Percentiles rank a stretch among this genome's conserved stretches.
These are phyloP conservation scores for Mormoops blainvillei DNA, from an alignment of 2,113 vertebrate genomes.

Conservation along the genomic window DNA sequence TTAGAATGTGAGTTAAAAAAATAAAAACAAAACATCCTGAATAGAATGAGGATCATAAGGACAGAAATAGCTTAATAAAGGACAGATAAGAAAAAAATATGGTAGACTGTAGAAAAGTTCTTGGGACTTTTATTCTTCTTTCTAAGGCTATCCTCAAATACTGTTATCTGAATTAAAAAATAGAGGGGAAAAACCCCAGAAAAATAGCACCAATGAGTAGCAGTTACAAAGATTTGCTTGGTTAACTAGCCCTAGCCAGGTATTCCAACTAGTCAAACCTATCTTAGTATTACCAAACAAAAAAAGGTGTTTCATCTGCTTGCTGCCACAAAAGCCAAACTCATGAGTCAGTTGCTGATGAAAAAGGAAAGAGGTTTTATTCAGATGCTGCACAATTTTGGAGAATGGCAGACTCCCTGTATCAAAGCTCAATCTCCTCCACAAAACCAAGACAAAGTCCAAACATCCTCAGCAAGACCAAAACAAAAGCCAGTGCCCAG, in stretches of 20 bases:
- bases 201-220: not conserved
- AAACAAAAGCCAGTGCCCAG: too few species aligned
- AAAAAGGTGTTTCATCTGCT: too few species aligned
- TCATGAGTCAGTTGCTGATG: too few species aligned
- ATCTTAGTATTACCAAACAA: not conserved
- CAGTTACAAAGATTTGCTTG: not conserved
- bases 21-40: not conserved
- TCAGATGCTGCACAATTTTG: too few species aligned
- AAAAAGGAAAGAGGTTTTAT: too few species aligned
- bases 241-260: not conserved
- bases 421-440: too few species aligned
- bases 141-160: not conserved
- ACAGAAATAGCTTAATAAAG: not conserved
- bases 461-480: too few species aligned
- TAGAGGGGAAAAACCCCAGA: not conserved
- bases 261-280: not conserved
- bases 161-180: not conserved
- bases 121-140: not conserved
- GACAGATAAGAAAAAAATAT: not conserved
- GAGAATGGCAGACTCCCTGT: too few species aligned
- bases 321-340: too few species aligned
- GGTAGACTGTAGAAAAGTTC: not conserved
- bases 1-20: not conserved
- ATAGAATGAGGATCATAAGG: not conserved
- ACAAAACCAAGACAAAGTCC: too few species aligned